Percentiles rank a stretch among this genome's conserved stretches.
phyloP scores from a whole-genome alignment of 2,888 invertebrate genomes.

The Cataglyphis albicans region DNA sequence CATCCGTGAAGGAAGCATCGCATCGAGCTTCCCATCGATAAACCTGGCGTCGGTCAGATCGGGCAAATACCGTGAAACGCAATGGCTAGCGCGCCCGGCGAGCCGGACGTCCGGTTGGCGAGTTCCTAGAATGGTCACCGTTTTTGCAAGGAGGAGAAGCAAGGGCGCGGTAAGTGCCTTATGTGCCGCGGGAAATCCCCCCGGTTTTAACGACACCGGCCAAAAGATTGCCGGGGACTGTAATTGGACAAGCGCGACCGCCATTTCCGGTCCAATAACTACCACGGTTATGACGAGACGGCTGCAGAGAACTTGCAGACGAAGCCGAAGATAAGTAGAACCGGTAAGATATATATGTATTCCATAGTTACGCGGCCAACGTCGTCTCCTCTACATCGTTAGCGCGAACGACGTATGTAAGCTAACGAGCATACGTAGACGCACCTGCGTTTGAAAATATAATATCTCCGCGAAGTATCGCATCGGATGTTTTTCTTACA shows the following conservation, averaged over 20 bases:
- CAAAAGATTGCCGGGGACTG: slow-evolving; percentile 54
- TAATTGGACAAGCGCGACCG: slow-evolving; percentile 74
- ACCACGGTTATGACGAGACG: slow-evolving; percentile 65
- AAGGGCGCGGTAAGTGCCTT: slow-evolving; percentile 37
- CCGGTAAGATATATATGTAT: slow-evolving; percentile 26
- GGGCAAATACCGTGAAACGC: slow-evolving; percentile 27
- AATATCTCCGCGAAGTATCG: slow-evolving; percentile 32
- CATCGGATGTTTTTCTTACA: not conserved
- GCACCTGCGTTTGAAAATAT: not conserved
- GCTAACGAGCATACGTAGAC: slow-evolving; percentile 28
- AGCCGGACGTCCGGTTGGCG: slow-evolving; percentile 20
- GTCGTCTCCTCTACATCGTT: slow-evolving; percentile 6
- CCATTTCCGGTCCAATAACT: slow-evolving; percentile 72
- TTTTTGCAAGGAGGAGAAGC: slow-evolving; percentile 50
- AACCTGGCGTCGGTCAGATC: slow-evolving; percentile 20
- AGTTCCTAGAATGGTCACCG: slow-evolving; percentile 32
- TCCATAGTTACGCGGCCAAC: not conserved
- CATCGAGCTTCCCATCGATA: slow-evolving; percentile 23
- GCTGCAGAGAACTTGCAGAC: slow-evolving; percentile 21
- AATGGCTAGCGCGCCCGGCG: not conserved
- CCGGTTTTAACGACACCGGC: slow-evolving; percentile 58
- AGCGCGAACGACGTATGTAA: slow-evolving; percentile 21
- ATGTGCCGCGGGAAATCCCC: slow-evolving; percentile 41
- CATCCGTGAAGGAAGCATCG: not conserved
- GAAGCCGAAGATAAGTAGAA: slow-evolving; percentile 45